Evolutionary conservation across 64 coral and sea anemone genomes (phyloP).

Genomic region (Pachyseris speciosa): DNA sequence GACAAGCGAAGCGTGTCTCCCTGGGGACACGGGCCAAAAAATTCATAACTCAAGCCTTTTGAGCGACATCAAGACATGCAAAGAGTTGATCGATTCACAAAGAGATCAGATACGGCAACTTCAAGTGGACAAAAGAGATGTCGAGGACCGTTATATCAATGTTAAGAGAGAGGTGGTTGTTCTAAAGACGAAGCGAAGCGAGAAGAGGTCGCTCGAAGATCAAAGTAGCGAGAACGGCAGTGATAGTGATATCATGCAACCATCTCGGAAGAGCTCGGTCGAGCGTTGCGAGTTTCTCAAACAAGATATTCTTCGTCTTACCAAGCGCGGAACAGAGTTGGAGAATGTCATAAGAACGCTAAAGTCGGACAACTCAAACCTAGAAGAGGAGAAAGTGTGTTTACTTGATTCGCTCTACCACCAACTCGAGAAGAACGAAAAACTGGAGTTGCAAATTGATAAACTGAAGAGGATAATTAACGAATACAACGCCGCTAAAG

Average conservation of each 20-base stretch:
- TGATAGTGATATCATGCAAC: slow-evolving; percentile 45
- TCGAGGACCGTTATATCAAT: slow-evolving; percentile 82
- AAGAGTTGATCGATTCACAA: slow-evolving; percentile 92
- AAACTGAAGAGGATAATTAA: slow-evolving; percentile 12
- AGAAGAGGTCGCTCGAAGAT: slow-evolving; percentile 10
- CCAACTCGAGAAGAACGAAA: slow-evolving; percentile 83
- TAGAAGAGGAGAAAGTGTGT: slow-evolving; percentile 94
- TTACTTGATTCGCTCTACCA: slow-evolving; percentile 82
- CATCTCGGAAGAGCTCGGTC: slow-evolving; percentile 58
- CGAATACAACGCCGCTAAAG: slow-evolving; percentile 23
- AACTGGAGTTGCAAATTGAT: slow-evolving; percentile 81
- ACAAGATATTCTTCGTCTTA: slow-evolving; percentile 57
- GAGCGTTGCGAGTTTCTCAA: slow-evolving; percentile 83
- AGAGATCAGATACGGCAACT: slow-evolving; percentile 87
- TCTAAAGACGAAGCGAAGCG: slow-evolving; percentile 48
- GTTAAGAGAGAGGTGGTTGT: slow-evolving; percentile 89
- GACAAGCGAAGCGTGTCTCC: neutral
- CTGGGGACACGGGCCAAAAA: slow-evolving; percentile 9
- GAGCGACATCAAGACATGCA: slow-evolving; percentile 91
- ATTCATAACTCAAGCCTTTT: slow-evolving; percentile 64
- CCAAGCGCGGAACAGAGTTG: slow-evolving; percentile 59
- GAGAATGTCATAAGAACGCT: slow-evolving; percentile 61
- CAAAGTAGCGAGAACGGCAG: slow-evolving; percentile 20
- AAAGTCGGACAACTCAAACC: slow-evolving; percentile 73
- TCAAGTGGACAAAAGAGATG: slow-evolving; percentile 89